Evolutionary conservation across 2,113 vertebrate species (phyloP).

Genomic region (human (Homo sapiens)): DNA sequence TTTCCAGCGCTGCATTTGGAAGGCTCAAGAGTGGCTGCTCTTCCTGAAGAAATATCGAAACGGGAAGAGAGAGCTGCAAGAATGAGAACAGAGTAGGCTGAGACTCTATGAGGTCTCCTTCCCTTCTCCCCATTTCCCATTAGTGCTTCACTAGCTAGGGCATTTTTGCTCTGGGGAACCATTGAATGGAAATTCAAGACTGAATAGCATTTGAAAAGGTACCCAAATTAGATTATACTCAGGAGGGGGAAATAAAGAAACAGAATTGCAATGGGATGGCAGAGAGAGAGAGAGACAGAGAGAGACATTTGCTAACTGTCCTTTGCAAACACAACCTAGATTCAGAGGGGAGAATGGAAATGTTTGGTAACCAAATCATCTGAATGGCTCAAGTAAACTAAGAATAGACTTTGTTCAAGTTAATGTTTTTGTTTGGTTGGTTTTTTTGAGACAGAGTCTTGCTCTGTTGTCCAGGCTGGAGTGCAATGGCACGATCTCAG

Average conservation of each 20-base stretch:
- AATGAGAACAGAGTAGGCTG: not conserved
- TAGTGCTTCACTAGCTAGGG: not conserved
- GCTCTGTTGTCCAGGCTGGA: no score
- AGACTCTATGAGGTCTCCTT: not conserved
- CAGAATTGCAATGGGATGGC: not conserved
- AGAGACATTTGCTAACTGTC: not conserved
- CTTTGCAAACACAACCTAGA: not conserved
- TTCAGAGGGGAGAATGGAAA: not conserved
- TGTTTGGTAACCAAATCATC: not conserved
- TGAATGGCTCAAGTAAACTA: not conserved
- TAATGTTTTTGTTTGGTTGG: no score
- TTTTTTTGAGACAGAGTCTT: no score
- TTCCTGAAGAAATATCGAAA: constrained; percentile 76
- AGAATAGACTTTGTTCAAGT: not conserved
- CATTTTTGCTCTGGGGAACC: constrained; percentile 46
- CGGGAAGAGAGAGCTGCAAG: constrained; percentile 75
- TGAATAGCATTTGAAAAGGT: constrained; percentile 49
- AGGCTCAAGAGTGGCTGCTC: constrained; percentile 43
- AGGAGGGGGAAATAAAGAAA: not conserved
- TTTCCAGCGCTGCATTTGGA: not conserved
- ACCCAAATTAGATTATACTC: constrained; percentile 43
- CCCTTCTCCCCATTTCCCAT: not conserved
- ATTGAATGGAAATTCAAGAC: constrained; percentile 42
- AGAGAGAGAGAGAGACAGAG: not conserved
- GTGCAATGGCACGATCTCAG: no score